Evolutionary conservation across 2,888 invertebrate species (phyloP).

Genomic region (Tridacna crocea): DNA sequence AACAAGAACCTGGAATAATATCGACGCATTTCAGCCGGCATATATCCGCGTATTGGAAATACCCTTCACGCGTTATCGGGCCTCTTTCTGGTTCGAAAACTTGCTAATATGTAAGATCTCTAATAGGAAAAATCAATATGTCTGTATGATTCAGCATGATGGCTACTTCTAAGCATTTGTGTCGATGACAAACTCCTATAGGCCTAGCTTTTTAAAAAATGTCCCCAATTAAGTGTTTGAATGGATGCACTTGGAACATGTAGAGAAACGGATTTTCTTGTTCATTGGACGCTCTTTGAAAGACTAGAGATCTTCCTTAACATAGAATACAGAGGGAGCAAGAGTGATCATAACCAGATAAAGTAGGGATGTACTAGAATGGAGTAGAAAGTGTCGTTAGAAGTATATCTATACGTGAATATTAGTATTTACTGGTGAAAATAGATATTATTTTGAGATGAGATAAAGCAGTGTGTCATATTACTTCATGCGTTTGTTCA

Average conservation of each 20-base stretch:
- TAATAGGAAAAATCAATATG: too few relatives aligned
- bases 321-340: neutral
- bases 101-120: too few relatives aligned
- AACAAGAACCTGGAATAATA: neutral
- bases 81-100: neutral
- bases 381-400: neutral
- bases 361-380: neutral
- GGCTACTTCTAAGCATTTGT: too few relatives aligned
- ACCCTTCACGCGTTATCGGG: neutral
- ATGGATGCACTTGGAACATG: too few relatives aligned
- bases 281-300: constrained; percentile 8
- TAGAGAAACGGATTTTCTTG: neutral
- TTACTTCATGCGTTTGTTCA: neutral
- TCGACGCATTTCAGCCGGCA: neutral
- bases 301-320: neutral
- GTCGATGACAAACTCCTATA: too few relatives aligned
- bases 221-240: neutral
- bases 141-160: too few relatives aligned
- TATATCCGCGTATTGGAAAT: neutral
- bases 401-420: neutral
- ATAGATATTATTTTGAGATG: neutral
- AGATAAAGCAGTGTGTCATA: neutral
- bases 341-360: neutral
- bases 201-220: too few relatives aligned
- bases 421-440: neutral